A percentile compares a stretch with the other conserved stretches of the same genome.
Evolutionary conservation across 2,888 invertebrate species (phyloP).

Genomic region (Nomada fucata): DNA sequence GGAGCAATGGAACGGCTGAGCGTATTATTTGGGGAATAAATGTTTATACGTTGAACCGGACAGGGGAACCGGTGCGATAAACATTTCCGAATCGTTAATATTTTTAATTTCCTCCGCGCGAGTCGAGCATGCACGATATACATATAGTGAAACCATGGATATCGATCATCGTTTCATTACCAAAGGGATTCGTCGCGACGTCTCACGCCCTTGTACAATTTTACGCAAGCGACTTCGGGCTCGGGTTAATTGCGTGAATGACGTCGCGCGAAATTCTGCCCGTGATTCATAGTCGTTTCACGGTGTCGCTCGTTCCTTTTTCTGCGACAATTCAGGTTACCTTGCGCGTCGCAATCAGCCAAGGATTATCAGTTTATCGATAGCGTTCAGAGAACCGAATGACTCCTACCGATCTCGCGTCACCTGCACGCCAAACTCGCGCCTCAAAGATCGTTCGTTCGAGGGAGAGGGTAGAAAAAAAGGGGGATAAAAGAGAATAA

Average conservation of each 20-base stretch:
- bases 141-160: background rate
- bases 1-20: too few species aligned
- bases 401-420: background rate
- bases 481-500: too few species aligned
- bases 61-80: too few species aligned
- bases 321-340: conserved; percentile 17
- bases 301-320: background rate
- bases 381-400: conserved; percentile 7
- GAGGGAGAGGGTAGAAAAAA: too few species aligned
- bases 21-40: too few species aligned
- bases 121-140: background rate
- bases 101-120: too few species aligned
- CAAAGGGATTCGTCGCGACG: background rate
- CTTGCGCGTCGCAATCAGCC: conserved; percentile 10
- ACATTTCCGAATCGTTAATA: too few species aligned
- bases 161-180: background rate
- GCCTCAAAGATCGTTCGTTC: too few species aligned
- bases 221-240: conserved; percentile 6
- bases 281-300: conserved; percentile 27
- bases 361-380: conserved; percentile 32
- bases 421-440: background rate
- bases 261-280: conserved; percentile 41
- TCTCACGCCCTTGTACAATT: background rate
- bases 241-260: conserved; percentile 18
- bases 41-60: background rate